Percentiles rank a stretch among this genome's conserved stretches.
Evolutionary conservation across 2,888 invertebrate genomes (phyloP).

Genomic region (Drosophila monieri): DNA sequence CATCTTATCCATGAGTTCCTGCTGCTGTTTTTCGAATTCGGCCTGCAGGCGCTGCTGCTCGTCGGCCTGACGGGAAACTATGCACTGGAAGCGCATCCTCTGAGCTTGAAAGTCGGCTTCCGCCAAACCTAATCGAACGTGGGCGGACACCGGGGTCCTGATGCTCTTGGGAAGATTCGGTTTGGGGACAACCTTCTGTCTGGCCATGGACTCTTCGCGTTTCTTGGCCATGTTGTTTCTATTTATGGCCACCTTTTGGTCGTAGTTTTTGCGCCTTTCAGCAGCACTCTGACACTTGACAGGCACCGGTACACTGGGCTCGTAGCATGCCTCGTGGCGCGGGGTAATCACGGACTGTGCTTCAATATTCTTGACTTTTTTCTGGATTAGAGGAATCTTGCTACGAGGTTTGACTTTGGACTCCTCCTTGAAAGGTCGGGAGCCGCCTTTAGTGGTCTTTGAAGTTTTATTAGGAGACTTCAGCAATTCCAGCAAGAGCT

Average conservation of each 20-base stretch:
- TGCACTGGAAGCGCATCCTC: conserved; percentile 31
- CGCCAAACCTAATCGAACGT: not conserved
- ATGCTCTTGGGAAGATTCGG: conserved; percentile 9
- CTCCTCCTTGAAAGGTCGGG: not conserved
- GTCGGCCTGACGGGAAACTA: conserved; percentile 45
- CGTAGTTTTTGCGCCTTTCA: conserved; percentile 52
- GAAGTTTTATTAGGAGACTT: not conserved
- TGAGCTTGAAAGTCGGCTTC: conserved; percentile 41
- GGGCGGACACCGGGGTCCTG: conserved; percentile 1
- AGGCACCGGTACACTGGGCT: not conserved
- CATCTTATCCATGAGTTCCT: conserved; percentile 47
- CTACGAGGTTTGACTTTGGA: not conserved
- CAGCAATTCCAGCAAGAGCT: not conserved
- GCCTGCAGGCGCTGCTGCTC: conserved; percentile 53
- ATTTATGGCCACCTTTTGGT: conserved; percentile 50
- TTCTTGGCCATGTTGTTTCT: conserved; percentile 7
- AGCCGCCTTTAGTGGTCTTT: not conserved
- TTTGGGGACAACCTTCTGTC: not conserved
- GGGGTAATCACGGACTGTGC: not conserved
- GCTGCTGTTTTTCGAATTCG: conserved; percentile 48
- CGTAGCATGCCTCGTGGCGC: not conserved
- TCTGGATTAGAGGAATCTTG: not conserved
- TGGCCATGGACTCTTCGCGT: not conserved
- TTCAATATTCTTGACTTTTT: not conserved
- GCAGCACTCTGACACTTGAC: conserved; percentile 3